A percentile compares a stretch with the other conserved stretches of the same genome.
These are phyloP conservation scores for Hoplias malabaricus DNA, from an alignment of 2,113 vertebrate genomes.

Conservation along the genomic window DNA sequence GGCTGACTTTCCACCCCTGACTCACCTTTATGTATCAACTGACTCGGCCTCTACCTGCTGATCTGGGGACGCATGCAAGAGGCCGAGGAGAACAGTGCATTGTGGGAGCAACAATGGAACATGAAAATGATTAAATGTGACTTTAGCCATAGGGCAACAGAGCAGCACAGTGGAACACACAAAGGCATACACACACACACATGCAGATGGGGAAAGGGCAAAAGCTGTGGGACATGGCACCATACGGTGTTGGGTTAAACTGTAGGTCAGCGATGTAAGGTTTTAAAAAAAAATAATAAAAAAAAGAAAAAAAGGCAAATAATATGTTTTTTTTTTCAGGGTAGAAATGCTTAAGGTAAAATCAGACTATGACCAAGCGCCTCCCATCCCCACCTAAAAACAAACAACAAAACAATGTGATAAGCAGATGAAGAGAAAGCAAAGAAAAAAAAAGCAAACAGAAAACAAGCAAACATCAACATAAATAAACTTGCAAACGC, in stretches of 20 bases:
- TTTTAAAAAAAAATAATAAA: background rate
- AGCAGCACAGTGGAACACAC: conserved; percentile 45
- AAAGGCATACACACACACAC: conserved; percentile 9
- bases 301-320: background rate
- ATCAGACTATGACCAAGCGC: conserved; percentile 64
- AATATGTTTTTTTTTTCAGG: conserved; percentile 35
- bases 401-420: conserved; percentile 56
- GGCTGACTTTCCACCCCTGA: conserved; percentile 59
- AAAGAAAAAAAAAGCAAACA: conserved; percentile 45
- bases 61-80: conserved; percentile 72
- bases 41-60: conserved; percentile 73
- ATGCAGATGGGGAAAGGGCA: conserved; percentile 44
- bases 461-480: conserved; percentile 29
- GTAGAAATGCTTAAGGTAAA: conserved; percentile 22
- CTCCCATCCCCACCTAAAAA: conserved; percentile 70
- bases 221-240: conserved; percentile 1
- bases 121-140: conserved; percentile 66
- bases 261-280: background rate
- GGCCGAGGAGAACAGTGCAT: conserved; percentile 72
- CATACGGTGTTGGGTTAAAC: background rate
- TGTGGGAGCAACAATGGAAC: conserved; percentile 74
- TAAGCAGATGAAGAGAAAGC: conserved; percentile 59
- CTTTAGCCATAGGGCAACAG: conserved; percentile 55
- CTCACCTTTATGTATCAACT: conserved; percentile 77
- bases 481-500: conserved; percentile 37